phyloP scores from a whole-genome alignment of 2,113 vertebrate genomes.

The Platysteira castanea region DNA sequence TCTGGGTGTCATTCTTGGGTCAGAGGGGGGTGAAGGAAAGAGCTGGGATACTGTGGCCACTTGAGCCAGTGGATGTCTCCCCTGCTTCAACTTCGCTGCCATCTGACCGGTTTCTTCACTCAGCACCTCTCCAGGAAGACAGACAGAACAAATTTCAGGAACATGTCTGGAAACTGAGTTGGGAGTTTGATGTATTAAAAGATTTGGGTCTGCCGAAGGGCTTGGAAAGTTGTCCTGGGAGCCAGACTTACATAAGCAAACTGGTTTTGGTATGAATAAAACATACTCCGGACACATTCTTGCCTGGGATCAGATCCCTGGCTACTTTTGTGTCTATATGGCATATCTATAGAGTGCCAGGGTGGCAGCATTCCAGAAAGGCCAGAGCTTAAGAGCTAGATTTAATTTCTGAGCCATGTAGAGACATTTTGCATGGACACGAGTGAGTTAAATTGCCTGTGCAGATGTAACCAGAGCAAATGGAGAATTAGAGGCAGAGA shows the following conservation, averaged over 20 bases:
- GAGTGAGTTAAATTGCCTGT: not conserved
- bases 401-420: not conserved
- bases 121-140: not conserved
- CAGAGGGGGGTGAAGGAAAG: not conserved
- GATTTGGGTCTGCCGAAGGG: not conserved
- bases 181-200: not conserved
- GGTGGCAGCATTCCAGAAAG: conserved; percentile 20
- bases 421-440: not conserved
- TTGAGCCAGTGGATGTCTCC: not conserved
- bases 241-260: conserved; percentile 25
- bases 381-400: not conserved
- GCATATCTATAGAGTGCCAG: conserved; percentile 21
- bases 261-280: conserved; percentile 7
- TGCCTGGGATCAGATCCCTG: conserved; percentile 36
- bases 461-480: not conserved
- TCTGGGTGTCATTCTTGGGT: not conserved
- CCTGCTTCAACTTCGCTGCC: not conserved
- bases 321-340: conserved; percentile 46
- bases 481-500: not conserved
- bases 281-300: not conserved
- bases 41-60: not conserved
- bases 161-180: not conserved
- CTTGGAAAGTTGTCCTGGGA: conserved; percentile 10
- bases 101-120: not conserved
- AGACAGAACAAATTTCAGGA: not conserved